Conservation (phyloP, 1,140 invertebrate species). For the Lanistes nyassanus region DNA sequence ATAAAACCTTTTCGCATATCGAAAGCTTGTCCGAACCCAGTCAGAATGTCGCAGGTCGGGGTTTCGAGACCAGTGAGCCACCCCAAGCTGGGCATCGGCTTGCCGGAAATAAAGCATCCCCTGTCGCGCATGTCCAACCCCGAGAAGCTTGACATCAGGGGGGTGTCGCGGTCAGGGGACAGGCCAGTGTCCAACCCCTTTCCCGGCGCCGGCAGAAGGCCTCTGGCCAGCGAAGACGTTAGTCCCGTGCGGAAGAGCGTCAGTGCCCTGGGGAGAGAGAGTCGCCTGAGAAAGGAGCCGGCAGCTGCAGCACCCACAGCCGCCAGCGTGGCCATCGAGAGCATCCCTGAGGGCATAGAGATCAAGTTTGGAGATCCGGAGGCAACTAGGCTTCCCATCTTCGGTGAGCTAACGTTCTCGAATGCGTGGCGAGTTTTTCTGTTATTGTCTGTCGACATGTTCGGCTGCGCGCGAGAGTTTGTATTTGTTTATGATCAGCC, state of each 20-base stretch:
- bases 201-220: slow-evolving; percentile 41
- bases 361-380: slow-evolving; percentile 58
- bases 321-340: slow-evolving; percentile 40
- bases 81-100: slow-evolving; percentile 16
- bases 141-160: slow-evolving; percentile 55
- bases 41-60: slow-evolving; percentile 22
- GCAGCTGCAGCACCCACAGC: slow-evolving; percentile 7
- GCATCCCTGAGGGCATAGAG: slow-evolving; percentile 62
- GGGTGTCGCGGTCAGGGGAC: slow-evolving; percentile 54
- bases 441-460: neutral
- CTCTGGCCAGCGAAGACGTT: slow-evolving; percentile 43
- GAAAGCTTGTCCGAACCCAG: neutral
- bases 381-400: slow-evolving; percentile 60
- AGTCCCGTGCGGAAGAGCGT: slow-evolving; percentile 29
- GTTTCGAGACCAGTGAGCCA: slow-evolving; percentile 22
- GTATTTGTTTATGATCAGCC: too few species aligned
- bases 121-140: slow-evolving; percentile 48
- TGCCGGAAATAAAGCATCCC: slow-evolving; percentile 33
- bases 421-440: neutral
- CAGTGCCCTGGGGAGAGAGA: slow-evolving; percentile 40
- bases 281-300: slow-evolving; percentile 24
- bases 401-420: slow-evolving; percentile 53
- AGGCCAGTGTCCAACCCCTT: slow-evolving; percentile 42
- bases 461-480: neutral
- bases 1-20: neutral